Percentiles rank a stretch among this genome's conserved stretches.
Evolutionary conservation across 2,888 invertebrate genomes (phyloP).

Genomic region (Hirtodrosophila alboralis): DNA sequence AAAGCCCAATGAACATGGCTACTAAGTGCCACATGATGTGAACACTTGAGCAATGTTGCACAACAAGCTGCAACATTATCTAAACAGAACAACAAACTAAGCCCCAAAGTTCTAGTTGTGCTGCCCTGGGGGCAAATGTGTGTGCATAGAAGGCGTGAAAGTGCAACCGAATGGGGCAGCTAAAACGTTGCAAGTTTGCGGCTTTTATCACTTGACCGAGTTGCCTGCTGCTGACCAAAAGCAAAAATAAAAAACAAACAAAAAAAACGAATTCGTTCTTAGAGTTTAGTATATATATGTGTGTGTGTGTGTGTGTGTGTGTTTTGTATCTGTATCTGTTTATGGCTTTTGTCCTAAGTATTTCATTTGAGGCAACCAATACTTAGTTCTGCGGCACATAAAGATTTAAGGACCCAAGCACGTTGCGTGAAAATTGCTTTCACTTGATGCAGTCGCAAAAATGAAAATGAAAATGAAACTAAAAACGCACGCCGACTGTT

Average conservation of each 20-base stretch:
- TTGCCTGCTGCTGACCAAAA: constrained; percentile 54
- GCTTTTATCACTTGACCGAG: constrained; percentile 46
- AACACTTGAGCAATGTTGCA: constrained; percentile 37
- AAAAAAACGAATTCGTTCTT: constrained; percentile 23
- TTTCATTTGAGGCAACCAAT: constrained; percentile 38
- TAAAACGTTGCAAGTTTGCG: constrained; percentile 19
- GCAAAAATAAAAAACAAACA: too few species aligned
- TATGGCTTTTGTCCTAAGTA: constrained; percentile 36
- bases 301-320: constrained; percentile 3
- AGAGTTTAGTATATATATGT: not conserved
- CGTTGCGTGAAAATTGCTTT: constrained; percentile 74
- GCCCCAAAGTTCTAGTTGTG: constrained; percentile 6
- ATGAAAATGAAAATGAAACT: constrained; percentile 61
- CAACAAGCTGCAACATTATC: constrained; percentile 51
- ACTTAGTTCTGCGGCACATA: constrained; percentile 47
- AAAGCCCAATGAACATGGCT: constrained; percentile 44
- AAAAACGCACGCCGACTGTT: constrained; percentile 62
- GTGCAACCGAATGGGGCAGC: constrained; percentile 39
- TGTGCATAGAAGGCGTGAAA: constrained; percentile 34
- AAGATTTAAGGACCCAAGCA: constrained; percentile 66
- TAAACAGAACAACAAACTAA: constrained; percentile 49
- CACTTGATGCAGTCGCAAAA: constrained; percentile 57
- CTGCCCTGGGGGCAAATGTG: constrained; percentile 2
- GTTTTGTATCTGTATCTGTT: constrained; percentile 18
- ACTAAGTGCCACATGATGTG: constrained; percentile 37